phyloP scores from a whole-genome alignment of 2,113 vertebrate genomes.

The Centropus unirufus region DNA sequence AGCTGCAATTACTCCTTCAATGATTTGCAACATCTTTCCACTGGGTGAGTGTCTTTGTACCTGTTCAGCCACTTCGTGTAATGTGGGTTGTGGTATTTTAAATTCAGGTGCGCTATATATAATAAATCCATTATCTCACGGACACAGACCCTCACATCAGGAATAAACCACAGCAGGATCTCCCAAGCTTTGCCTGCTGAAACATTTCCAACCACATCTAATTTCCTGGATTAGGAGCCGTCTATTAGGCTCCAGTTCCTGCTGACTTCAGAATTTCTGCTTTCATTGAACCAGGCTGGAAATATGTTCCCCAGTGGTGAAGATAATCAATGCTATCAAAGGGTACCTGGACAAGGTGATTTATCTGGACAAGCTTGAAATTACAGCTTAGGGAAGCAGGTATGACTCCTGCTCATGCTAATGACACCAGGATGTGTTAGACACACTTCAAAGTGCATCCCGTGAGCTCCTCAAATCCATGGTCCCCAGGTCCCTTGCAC shows the following conservation, averaged over 20 bases:
- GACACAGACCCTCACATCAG: background rate
- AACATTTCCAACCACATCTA: slow-evolving; percentile 27
- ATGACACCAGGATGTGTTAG: background rate
- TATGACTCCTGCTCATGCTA: background rate
- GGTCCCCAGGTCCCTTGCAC: background rate
- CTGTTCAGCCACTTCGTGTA: background rate
- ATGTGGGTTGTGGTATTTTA: slow-evolving; percentile 22
- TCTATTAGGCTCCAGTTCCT: slow-evolving; percentile 1
- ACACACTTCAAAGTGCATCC: background rate
- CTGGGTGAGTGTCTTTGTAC: background rate
- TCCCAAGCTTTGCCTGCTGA: background rate
- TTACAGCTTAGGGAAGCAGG: slow-evolving; percentile 2
- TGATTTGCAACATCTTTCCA: slow-evolving; percentile 25
- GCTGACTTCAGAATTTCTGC: slow-evolving; percentile 42
- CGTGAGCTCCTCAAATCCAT: background rate
- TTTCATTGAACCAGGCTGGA: slow-evolving; percentile 47
- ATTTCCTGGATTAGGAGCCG: slow-evolving; percentile 34
- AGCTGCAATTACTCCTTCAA: background rate
- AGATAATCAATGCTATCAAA: slow-evolving; percentile 58
- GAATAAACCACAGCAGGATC: slow-evolving; percentile 34
- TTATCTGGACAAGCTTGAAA: background rate
- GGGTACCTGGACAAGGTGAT: background rate
- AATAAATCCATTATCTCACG: background rate
- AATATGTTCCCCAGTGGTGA: slow-evolving; percentile 11
- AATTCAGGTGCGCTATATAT: background rate